A percentile compares a stretch with the other conserved stretches of the same genome.
These are phyloP conservation scores for Carassius gibelio DNA, from an alignment of 2,113 vertebrate genomes.

Conservation along the genomic window DNA sequence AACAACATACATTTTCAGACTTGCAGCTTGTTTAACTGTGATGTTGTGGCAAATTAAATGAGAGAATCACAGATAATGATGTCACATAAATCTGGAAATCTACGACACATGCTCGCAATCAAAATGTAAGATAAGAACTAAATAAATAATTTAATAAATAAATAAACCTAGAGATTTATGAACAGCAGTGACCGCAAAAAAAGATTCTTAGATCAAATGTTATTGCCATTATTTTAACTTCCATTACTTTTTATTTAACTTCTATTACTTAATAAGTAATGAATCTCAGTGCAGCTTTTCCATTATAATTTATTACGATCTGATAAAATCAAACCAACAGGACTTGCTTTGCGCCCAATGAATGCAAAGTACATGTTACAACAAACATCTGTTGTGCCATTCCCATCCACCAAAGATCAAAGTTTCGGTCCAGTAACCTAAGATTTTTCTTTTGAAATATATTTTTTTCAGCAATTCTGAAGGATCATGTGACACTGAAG, in stretches of 20 bases:
- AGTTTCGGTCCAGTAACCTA: neutral
- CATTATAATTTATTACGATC: neutral
- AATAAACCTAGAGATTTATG: slow-evolving; percentile 9
- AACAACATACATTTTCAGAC: no score
- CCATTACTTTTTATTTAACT: neutral
- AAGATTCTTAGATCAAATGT: neutral
- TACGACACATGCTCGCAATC: slow-evolving; percentile 48
- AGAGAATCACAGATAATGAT: slow-evolving; percentile 17
- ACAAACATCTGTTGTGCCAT: neutral
- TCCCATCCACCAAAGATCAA: neutral
- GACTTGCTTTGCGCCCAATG: neutral
- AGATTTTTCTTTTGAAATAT: neutral
- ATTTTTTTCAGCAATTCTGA: neutral
- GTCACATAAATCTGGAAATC: slow-evolving; percentile 39
- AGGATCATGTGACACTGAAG: neutral
- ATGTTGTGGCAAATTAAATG: slow-evolving; percentile 36
- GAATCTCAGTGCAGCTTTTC: neutral
- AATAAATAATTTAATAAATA: slow-evolving; percentile 10
- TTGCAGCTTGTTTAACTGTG: no score
- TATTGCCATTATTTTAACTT: neutral
- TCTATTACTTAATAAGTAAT: neutral
- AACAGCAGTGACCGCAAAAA: neutral
- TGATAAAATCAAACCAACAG: neutral
- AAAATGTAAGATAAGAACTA: slow-evolving; percentile 21
- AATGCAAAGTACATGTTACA: neutral